A percentile compares a stretch with the other conserved stretches of the same genome.
Evolutionary conservation across 2,888 invertebrate genomes (phyloP).

Genomic region (Scaptomyza cyrtandrae): DNA sequence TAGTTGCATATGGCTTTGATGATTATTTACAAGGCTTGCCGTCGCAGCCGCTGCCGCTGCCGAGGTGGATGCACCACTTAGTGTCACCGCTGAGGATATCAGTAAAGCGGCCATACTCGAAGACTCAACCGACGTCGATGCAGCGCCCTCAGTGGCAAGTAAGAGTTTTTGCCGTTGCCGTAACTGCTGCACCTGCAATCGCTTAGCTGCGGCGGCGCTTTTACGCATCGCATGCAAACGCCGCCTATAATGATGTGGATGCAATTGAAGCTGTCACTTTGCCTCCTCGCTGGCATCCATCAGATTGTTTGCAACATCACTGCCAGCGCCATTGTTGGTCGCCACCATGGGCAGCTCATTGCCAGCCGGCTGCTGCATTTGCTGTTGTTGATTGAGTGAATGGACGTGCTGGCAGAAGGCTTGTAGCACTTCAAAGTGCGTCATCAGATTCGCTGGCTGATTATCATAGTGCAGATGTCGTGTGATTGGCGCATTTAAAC

Average conservation of each 20-base stretch:
- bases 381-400: conserved; percentile 76
- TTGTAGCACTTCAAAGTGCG: conserved; percentile 91
- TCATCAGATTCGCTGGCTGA: conserved; percentile 86
- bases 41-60: conserved; percentile 54
- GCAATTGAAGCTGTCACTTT: conserved; percentile 83
- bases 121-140: conserved; percentile 68
- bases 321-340: conserved; percentile 61
- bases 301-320: conserved; percentile 68
- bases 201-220: conserved; percentile 69
- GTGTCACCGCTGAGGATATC: conserved; percentile 71
- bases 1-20: conserved; percentile 76
- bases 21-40: conserved; percentile 81
- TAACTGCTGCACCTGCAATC: conserved; percentile 69
- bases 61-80: conserved; percentile 65
- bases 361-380: conserved; percentile 58
- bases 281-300: conserved; percentile 80
- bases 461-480: conserved; percentile 88
- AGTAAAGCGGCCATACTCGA: conserved; percentile 73
- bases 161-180: conserved; percentile 66
- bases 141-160: conserved; percentile 64
- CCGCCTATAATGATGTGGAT: conserved; percentile 81
- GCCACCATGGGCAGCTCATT: conserved; percentile 64
- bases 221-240: conserved; percentile 79
- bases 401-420: conserved; percentile 86
- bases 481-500: conserved; percentile 88